Base-by-base conservation (phyloP, 2,888 invertebrate genomes). In the Metopia argyrocephala region DNA sequence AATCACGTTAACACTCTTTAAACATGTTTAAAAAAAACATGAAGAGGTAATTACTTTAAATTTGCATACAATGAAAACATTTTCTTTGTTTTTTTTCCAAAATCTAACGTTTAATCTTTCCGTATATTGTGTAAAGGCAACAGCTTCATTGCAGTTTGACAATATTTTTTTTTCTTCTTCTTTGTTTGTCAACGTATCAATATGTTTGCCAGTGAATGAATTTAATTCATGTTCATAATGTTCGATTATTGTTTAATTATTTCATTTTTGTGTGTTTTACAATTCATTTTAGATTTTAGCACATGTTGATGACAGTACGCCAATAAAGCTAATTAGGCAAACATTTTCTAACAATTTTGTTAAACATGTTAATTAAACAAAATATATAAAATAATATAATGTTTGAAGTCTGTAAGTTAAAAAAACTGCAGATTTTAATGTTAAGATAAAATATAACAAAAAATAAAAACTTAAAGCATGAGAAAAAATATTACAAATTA, bases 401-500 rank as follows among this genome's bases (percentile, higher is more conserved):
- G 68, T 56, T 54, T 28, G 27, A 54, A 62, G 45, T 31, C 56
- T 66, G 27, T 20, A 7, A 69, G 31, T 52, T 57, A 71, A 73
- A 21, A 38, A 12, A 38, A 4, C 38, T 38, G 38, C 9, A 38
- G 38, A 1, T 15, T 12, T 3, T 38, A 12, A 12, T 12, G 31
- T 31, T 31, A 12, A 0, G 12, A 38, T 12, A 38, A 31, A 38
- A 31, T 2, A 31, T 4, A 1, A 1, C 0, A 76, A 68, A 20
- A 68, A 50, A 71, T 28, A 45, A 4, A 28, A 81, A 78, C 74
- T 76, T 74, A 65, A 74, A 78, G 81, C 81, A 81, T 81, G 81
- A 78, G 81, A 81, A 81, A 81, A 78, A 78, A 78, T 81, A 74
- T 81, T 81, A 74, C 70, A 81, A n/a, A 74, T 78, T 70, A 61